These are phyloP conservation scores for Caenorhabditis wallacei DNA, from an alignment of 2,888 invertebrate species.

Conservation along the genomic window DNA sequence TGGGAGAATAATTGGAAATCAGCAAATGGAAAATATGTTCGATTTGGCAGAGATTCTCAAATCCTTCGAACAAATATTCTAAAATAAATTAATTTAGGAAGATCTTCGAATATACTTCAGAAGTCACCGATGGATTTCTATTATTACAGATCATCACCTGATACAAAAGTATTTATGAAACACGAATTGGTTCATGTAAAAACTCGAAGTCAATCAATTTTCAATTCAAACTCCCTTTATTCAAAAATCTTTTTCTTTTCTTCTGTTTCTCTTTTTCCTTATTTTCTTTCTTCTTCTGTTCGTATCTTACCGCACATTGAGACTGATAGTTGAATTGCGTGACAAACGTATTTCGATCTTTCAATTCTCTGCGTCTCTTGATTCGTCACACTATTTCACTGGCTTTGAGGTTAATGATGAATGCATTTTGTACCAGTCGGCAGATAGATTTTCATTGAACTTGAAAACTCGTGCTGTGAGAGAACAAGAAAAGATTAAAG, in stretches of 20 bases:
- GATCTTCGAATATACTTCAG: no score
- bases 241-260: background rate
- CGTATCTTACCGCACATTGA: conserved; percentile 56
- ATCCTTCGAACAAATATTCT: no score
- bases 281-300: conserved; percentile 7
- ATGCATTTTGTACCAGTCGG: conserved; percentile 43
- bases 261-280: background rate
- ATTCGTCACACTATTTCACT: conserved; percentile 3
- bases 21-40: no score
- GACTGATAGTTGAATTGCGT: conserved; percentile 62
- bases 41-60: no score
- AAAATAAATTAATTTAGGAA: no score
- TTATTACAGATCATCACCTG: no score
- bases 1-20: no score
- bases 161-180: no score
- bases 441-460: conserved; percentile 7
- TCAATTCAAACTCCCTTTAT: background rate
- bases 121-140: no score
- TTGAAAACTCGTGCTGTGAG: background rate
- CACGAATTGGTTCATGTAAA: no score
- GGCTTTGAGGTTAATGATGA: conserved; percentile 35
- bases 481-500: background rate
- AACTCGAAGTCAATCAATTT: background rate
- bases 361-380: conserved; percentile 13
- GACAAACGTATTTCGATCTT: conserved; percentile 59